Base-by-base conservation (phyloP, 2,888 invertebrate species). In the Eulithis testata region DNA sequence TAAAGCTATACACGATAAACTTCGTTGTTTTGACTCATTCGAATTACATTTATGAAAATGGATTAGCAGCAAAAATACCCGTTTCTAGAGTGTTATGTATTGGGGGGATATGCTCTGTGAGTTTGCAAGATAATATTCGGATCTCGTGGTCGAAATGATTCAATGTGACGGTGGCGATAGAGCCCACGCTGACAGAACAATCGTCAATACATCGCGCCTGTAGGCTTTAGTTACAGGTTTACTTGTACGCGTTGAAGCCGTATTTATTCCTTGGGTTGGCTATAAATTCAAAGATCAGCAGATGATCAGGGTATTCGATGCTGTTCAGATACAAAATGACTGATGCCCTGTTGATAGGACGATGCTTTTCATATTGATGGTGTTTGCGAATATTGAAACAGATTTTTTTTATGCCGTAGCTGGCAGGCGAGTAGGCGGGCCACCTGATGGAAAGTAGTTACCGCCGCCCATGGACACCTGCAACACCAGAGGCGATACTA, bases 121-220 rank as follows among this genome's bases (percentile, higher is more conserved):
- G 9, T 49, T 21, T 49, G 11, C 14, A 11, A 63, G 12, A 37
- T 8, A 50, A 31, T 59, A 54, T 50, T 47, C 11, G 36, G 14
- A 59, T 62, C 37, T 54, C 36, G 49, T 54, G 11, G 47, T 27
- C n/a, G 51, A 63, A 63, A 63, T 66, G 45, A 63, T 63, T 63
- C 45, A 66, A 56, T 60, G 55, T 54, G 61, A 81, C 80, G 80
- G 58, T 40, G 9, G 54, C 27, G 66, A 63, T 59, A 63, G 47
- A 37, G 55, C 63, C 62, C 59, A 66, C 59, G 59, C 74, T 83
- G 86, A 87, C 88, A 88, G 85, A 72, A 89, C 89, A 88, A 88
- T 89, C 80, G 86, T 73, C 81, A 81, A 88, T 89, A 87, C 87
- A 88, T 86, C 61, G 63, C 62, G 69, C 81, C 80, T 76, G 76